Percentiles rank a stretch among this genome's conserved stretches.
phyloP scores from a whole-genome alignment of 2,113 vertebrate species.

The Ctenomys sociabilis region DNA sequence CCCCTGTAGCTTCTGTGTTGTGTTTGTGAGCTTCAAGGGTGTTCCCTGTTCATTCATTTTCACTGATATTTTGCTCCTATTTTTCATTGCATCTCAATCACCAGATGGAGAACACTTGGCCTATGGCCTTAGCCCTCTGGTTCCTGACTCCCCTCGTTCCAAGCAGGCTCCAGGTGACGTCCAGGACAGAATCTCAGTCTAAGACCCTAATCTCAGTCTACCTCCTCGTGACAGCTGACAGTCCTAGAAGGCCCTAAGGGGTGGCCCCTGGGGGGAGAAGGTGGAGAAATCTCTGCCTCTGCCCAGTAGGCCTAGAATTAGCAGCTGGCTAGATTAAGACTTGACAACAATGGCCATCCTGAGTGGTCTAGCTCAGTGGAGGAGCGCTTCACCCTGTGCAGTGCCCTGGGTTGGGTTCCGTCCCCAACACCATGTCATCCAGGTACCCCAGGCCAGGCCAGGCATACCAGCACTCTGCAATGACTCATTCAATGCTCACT shows the following conservation, averaged over 20 bases:
- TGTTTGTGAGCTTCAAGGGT: neutral
- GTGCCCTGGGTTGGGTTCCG: neutral
- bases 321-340: neutral
- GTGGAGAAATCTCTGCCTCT: neutral
- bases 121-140: neutral
- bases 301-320: neutral
- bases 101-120: neutral
- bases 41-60: neutral
- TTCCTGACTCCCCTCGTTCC: neutral
- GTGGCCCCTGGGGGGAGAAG: too few relatives aligned
- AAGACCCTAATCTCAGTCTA: neutral
- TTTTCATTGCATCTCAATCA: neutral
- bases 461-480: fast-evolving
- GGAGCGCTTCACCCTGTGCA: neutral
- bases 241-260: neutral
- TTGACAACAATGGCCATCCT: neutral
- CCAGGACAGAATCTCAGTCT: neutral
- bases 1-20: neutral
- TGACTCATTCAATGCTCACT: neutral
- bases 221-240: neutral
- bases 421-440: neutral
- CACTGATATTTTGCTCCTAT: too few relatives aligned
- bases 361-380: neutral
- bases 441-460: fast-evolving
- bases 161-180: neutral